Percentiles rank a stretch among this genome's conserved stretches.
These are phyloP conservation scores for Anas platyrhynchos DNA, from an alignment of 2,113 vertebrate species.

Conservation along the genomic window DNA sequence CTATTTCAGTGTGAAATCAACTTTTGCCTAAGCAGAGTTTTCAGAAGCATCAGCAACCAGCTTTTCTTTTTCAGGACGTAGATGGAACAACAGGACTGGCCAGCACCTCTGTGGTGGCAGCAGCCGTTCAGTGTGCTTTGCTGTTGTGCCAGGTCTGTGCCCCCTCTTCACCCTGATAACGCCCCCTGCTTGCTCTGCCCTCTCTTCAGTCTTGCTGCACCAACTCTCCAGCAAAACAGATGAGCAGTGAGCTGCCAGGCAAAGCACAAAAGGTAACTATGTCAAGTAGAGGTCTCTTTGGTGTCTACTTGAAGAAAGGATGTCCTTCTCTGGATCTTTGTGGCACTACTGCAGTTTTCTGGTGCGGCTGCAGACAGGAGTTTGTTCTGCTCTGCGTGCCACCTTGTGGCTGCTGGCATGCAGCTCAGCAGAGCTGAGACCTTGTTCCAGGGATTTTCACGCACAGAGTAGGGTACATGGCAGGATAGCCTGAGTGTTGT, in stretches of 20 bases:
- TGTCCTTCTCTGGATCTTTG: background rate
- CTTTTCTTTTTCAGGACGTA: background rate
- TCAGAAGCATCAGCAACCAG: background rate
- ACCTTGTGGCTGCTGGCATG: background rate
- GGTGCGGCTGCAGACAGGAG: fast-evolving
- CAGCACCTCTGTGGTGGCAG: background rate
- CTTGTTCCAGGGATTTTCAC: background rate
- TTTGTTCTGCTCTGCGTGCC: background rate
- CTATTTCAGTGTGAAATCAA: background rate
- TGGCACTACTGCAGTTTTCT: background rate
- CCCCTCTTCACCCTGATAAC: background rate
- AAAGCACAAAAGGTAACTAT: background rate
- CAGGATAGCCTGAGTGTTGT: background rate
- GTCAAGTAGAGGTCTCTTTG: background rate
- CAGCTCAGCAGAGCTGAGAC: background rate
- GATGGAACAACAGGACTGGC: background rate
- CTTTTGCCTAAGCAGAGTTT: background rate
- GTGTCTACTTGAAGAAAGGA: background rate
- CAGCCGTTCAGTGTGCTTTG: fast-evolving
- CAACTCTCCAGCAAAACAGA: background rate
- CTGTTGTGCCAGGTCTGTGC: fast-evolving
- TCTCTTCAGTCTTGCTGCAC: background rate
- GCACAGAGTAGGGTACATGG: background rate
- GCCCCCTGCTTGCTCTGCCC: background rate
- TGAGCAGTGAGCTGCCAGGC: background rate